phyloP scores from a whole-genome alignment of 2,888 invertebrate species.

The Cryptocephalus primarius region DNA sequence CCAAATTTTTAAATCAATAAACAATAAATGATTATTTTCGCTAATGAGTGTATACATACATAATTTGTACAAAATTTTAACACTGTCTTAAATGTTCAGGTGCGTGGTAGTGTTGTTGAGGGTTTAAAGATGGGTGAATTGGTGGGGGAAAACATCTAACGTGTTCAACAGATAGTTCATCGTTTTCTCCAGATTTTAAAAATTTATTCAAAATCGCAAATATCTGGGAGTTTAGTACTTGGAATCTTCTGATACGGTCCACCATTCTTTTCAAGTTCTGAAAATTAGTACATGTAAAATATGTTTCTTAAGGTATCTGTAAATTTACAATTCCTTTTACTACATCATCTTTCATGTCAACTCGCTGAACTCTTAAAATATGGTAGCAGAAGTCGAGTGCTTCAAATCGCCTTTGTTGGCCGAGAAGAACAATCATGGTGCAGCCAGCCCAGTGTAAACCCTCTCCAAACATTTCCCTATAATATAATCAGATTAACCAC shows the following conservation, averaged over 20 bases:
- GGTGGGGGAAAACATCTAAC: constrained; percentile 96
- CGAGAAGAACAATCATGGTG: constrained; percentile 87
- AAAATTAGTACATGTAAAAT: constrained; percentile 10
- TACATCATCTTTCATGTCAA: constrained; percentile 90
- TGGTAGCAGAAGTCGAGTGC: constrained; percentile 98
- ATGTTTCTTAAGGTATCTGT: not conserved
- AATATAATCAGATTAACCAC: not conserved
- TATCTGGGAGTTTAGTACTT: constrained; percentile 96
- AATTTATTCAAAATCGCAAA: constrained; percentile 93
- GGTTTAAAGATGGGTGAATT: constrained; percentile 59
- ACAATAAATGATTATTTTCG: no score
- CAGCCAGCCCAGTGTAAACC: constrained; percentile 99
- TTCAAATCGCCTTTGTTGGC: constrained; percentile 93
- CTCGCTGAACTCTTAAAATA: constrained; percentile 86
- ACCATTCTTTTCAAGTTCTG: constrained; percentile 94
- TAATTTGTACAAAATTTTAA: constrained; percentile 5
- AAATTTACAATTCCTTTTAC: constrained; percentile 88
- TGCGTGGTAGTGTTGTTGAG: constrained; percentile 45
- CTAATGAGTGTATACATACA: no score
- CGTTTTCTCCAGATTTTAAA: constrained; percentile 73
- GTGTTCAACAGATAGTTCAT: constrained; percentile 84
- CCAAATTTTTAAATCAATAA: no score
- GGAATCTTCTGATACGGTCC: constrained; percentile 93
- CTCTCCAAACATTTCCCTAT: constrained; percentile 91
- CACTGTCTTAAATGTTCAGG: constrained; percentile 45